Conservation (phyloP, 2,113 vertebrate species). For the Galbula dea region DNA sequence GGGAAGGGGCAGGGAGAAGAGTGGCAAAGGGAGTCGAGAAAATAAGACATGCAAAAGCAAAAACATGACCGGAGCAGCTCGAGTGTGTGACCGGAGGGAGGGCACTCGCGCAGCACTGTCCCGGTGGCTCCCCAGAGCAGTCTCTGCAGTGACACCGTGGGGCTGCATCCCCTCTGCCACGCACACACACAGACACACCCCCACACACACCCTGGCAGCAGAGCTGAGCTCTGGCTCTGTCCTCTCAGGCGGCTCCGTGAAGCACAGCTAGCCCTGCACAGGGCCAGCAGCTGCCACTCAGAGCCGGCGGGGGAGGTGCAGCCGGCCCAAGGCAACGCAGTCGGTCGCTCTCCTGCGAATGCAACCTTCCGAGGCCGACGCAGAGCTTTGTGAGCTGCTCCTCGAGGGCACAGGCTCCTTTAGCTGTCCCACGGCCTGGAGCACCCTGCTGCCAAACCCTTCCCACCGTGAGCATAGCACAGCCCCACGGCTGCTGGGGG, state of each 20-base stretch:
- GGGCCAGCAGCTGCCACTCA: accelerated
- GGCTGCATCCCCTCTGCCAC: neutral
- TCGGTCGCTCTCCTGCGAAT: accelerated
- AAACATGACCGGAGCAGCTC: slow-evolving; percentile 42
- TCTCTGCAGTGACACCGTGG: neutral
- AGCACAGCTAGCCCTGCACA: neutral
- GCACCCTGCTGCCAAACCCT: neutral
- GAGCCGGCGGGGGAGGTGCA: accelerated
- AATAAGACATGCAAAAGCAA: slow-evolving; percentile 72
- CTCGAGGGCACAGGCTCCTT: neutral
- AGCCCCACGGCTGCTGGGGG: neutral
- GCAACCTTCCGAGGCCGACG: accelerated
- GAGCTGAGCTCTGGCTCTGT: neutral
- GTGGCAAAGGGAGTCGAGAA: slow-evolving; percentile 73
- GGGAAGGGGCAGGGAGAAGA: neutral
- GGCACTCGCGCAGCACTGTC: neutral
- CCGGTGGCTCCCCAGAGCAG: accelerated
- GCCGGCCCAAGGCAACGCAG: neutral
- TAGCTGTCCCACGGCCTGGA: accelerated
- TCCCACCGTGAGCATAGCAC: accelerated
- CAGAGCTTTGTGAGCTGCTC: neutral
- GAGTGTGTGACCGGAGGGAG: neutral
- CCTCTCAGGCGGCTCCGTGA: accelerated
- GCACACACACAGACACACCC: neutral
- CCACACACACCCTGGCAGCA: accelerated